Percentiles rank a stretch among this genome's conserved stretches.
Conservation (phyloP, 2,888 invertebrate species). For the Acrocyrtus sp. region DNA sequence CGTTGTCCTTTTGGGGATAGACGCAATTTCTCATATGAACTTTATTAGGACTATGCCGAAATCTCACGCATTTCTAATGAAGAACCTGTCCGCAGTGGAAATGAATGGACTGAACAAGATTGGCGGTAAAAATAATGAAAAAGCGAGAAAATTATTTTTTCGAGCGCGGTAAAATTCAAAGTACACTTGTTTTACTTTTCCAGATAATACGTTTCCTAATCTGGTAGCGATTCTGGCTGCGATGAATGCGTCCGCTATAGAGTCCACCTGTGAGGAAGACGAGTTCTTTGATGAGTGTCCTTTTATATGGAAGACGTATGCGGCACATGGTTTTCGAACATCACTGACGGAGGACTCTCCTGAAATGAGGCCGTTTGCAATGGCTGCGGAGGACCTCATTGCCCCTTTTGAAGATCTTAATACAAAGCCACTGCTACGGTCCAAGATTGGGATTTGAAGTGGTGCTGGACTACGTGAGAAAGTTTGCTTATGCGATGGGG, state of each 20-base stretch:
- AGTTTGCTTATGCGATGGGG: slow-evolving; percentile 73
- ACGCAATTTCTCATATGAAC: slow-evolving; percentile 86
- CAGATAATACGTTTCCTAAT: slow-evolving; percentile 87
- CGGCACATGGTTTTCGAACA: slow-evolving; percentile 79
- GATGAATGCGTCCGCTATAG: slow-evolving; percentile 74
- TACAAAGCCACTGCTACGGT: slow-evolving; percentile 65
- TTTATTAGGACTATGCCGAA: slow-evolving; percentile 72
- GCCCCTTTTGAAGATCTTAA: slow-evolving; percentile 76
- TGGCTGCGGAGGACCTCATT: slow-evolving; percentile 72
- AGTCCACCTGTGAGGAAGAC: slow-evolving; percentile 71
- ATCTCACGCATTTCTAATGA: slow-evolving; percentile 72
- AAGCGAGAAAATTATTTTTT: not conserved
- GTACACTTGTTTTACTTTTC: not conserved
- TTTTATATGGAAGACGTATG: slow-evolving; percentile 86
- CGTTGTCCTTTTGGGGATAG: slow-evolving; percentile 83
- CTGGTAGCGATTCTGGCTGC: slow-evolving; percentile 79
- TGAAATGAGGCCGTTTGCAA: slow-evolving; percentile 76
- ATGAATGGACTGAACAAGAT: slow-evolving; percentile 92
- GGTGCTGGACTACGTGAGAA: slow-evolving; percentile 76
- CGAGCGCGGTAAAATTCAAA: not conserved
- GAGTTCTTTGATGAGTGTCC: slow-evolving; percentile 79
- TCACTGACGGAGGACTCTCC: slow-evolving; percentile 84
- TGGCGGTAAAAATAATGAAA: slow-evolving; percentile 74
- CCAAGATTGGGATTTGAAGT: slow-evolving; percentile 76
- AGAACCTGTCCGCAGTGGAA: slow-evolving; percentile 75